These are phyloP conservation scores for Elgaria multicarinata DNA, from an alignment of 2,113 vertebrate genomes.

Conservation along the genomic window DNA sequence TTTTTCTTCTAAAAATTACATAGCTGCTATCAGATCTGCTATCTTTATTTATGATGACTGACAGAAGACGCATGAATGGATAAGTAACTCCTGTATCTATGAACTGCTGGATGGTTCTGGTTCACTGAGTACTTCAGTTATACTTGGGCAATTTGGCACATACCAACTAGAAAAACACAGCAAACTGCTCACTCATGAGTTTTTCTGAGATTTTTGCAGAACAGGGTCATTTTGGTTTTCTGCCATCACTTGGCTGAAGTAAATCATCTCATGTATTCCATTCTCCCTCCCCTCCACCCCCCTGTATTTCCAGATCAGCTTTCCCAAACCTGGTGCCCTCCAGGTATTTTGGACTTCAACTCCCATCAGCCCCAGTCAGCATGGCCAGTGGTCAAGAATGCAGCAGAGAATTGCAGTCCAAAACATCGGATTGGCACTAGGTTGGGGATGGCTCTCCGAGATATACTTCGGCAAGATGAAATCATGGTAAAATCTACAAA, in stretches of 20 bases:
- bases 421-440: too few relatives aligned
- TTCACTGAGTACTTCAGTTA: conserved; percentile 48
- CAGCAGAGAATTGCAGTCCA: too few relatives aligned
- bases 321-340: too few relatives aligned
- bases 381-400: too few relatives aligned
- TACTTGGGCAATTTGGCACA: conserved; percentile 44
- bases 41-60: conserved; percentile 43
- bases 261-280: conserved; percentile 35
- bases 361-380: too few relatives aligned
- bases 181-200: conserved; percentile 20
- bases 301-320: conserved; percentile 22
- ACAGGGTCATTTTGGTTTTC: conserved; percentile 39
- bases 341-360: too few relatives aligned
- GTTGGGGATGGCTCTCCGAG: background rate
- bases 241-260: conserved; percentile 28
- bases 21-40: conserved; percentile 24
- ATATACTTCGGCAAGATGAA: conserved; percentile 36
- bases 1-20: background rate
- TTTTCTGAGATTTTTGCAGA: conserved; percentile 20
- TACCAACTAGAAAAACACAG: conserved; percentile 42
- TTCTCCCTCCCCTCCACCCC: background rate
- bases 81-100: conserved; percentile 38
- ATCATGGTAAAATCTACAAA: conserved; percentile 43
- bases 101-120: conserved; percentile 31
- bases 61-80: conserved; percentile 36